A percentile compares a stretch with the other conserved stretches of the same genome.
These are phyloP conservation scores for Numenius phaeopus DNA, from an alignment of 2,797 vertebrate genomes.

Conservation along the genomic window DNA sequence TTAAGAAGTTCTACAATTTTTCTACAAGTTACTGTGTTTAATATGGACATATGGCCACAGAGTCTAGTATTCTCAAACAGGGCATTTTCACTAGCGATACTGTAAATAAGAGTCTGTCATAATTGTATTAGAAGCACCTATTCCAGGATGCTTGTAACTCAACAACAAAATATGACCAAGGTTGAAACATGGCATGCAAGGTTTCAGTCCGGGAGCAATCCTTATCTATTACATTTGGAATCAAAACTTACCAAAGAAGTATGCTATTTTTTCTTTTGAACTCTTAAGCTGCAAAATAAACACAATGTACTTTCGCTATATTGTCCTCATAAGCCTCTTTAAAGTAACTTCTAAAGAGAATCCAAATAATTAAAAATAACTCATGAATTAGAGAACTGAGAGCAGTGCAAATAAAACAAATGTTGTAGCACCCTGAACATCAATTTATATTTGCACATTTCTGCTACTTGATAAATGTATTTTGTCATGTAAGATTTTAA, in stretches of 20 bases:
- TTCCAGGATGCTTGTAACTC: background rate
- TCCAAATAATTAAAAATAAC: background rate
- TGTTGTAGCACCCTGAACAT: background rate
- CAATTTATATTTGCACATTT: background rate
- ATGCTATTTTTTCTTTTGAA: background rate
- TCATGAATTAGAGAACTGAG: background rate
- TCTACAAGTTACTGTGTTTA: background rate
- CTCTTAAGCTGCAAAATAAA: background rate
- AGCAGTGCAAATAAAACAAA: background rate
- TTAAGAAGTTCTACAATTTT: background rate
- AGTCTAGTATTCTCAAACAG: background rate
- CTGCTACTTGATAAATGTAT: background rate
- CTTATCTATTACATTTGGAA: background rate
- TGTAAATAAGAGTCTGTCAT: background rate
- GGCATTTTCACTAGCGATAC: background rate
- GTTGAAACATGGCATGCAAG: background rate
- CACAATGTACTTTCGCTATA: accelerated
- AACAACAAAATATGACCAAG: background rate
- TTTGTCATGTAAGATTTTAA: background rate
- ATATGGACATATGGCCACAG: background rate
- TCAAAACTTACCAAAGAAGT: background rate
- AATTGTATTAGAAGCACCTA: background rate
- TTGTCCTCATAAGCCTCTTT: background rate
- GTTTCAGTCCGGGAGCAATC: background rate
- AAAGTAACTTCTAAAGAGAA: background rate